Evolutionary conservation across 1,140 invertebrate genomes (phyloP), one percentile per base, ranked within the genome.

Genomic region (Dendrolimus kikuchii): DNA sequence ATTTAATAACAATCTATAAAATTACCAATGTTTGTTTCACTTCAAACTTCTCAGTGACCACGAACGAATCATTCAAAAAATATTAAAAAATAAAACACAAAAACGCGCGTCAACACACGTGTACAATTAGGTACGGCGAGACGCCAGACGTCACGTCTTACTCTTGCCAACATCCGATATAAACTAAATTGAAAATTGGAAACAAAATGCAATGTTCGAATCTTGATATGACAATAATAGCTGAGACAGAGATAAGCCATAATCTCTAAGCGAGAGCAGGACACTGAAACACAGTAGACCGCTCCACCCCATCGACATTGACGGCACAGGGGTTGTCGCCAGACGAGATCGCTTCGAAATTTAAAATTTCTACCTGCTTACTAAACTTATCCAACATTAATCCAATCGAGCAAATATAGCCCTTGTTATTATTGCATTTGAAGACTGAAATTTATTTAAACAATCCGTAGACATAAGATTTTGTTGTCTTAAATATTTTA

Each of bases 161-260:
- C 75, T 66, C 76, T 74, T 72, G 73, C 80, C 76, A 81, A 82
- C 75, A 81, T 80, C 73, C 73, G 73, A 79, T 78, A 78, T 83
- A 80, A 82, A 86, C 80, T 86, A 81, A 86, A 82, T 86, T 79
- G 74, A 83, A 86, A 82, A 86, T 83, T 83, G 75, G 77, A 85
- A 85, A 85, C 76, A 83, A 85, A 84, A 81, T 82, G 77, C 77
- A 79, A 79, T 79, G 72, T 74, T 81, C 77, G 71, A 77, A 85
- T 85, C 75, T 81, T 81, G 75, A 83, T 82, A 82, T 85, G 79
- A 81, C 77, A 85, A 85, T 85, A 82, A 82, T 76, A 80, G 74
- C 73, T 67, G 76, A 82, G 79, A 84, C 73, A 47, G 74, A 71
- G 72, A 77, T 75, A 71, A 69, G 59, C 57, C 48, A 51, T 5